Conservation (phyloP, 2,888 invertebrate species). For the Yponomeuta malinellus region DNA sequence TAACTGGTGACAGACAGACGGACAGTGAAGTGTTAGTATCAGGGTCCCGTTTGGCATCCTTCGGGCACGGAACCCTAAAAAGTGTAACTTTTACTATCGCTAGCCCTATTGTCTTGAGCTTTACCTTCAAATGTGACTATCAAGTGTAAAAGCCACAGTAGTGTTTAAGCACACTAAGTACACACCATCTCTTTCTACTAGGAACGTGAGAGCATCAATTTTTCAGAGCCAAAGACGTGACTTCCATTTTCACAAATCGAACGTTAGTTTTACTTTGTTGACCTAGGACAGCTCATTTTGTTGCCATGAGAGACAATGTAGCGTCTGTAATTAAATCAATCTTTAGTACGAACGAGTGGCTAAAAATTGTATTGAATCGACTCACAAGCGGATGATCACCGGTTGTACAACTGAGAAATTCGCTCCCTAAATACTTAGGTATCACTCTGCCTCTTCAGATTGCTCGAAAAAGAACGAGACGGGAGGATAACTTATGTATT, state of each 20-base stretch:
- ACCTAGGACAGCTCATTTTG: not conserved
- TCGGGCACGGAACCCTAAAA: too few species aligned
- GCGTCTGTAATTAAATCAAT: not conserved
- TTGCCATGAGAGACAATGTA: not conserved
- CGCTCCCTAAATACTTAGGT: too few species aligned
- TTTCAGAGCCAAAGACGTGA: conserved; percentile 9
- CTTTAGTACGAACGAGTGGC: not conserved
- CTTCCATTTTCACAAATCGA: conserved; percentile 6
- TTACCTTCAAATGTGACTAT: not conserved
- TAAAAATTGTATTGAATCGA: too few species aligned
- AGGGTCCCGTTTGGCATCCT: too few species aligned
- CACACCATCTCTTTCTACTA: conserved; percentile 4
- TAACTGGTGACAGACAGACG: too few species aligned
- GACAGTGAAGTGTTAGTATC: too few species aligned
- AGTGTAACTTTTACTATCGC: not conserved
- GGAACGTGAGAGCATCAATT: conserved; percentile 12
- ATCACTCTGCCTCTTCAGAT: too few species aligned
- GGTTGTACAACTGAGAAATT: too few species aligned
- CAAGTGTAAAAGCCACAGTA: not conserved
- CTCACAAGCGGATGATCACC: too few species aligned
- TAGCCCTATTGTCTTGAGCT: not conserved
- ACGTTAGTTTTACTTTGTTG: not conserved
- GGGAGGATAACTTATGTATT: too few species aligned
- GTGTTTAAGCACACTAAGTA: conserved; percentile 4
- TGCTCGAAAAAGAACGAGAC: too few species aligned